A percentile compares a stretch with the other conserved stretches of the same genome.
These are phyloP conservation scores for Rhamnusium bicolor DNA, from an alignment of 2,888 invertebrate species.

Conservation along the genomic window DNA sequence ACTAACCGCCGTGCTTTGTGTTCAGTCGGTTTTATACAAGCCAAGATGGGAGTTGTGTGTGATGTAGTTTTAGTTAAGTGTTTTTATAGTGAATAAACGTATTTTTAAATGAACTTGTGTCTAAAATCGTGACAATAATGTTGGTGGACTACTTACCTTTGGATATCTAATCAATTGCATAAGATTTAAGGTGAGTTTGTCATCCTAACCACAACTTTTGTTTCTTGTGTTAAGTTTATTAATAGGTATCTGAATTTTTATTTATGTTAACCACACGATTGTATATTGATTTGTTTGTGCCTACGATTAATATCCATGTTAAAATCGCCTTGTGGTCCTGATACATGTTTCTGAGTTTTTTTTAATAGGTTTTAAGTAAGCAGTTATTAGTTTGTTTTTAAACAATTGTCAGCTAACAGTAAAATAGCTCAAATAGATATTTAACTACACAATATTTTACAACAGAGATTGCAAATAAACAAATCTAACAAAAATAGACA, in stretches of 20 bases:
- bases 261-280: conserved; percentile 23
- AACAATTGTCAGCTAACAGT: neutral
- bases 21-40: conserved; percentile 63
- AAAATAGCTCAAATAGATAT: neutral
- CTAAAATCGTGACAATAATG: conserved; percentile 71
- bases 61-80: conserved; percentile 61
- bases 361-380: neutral
- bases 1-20: conserved; percentile 37
- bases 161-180: conserved; percentile 60
- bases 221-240: conserved; percentile 21
- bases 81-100: conserved; percentile 64
- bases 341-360: no score
- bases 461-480: conserved; percentile 21
- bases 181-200: conserved; percentile 51
- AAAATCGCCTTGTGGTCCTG: neutral
- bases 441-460: neutral
- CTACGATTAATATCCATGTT: neutral
- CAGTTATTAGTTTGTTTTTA: neutral
- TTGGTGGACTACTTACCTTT: conserved; percentile 63
- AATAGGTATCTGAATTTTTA: conserved; percentile 13
- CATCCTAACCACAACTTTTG: conserved; percentile 36
- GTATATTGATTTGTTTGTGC: conserved; percentile 25
- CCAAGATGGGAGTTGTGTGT: conserved; percentile 66
- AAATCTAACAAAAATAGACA: conserved; percentile 1
- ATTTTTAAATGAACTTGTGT: conserved; percentile 69